These are phyloP conservation scores for Xestia xanthographa DNA, from an alignment of 2,888 invertebrate species.

Conservation along the genomic window DNA sequence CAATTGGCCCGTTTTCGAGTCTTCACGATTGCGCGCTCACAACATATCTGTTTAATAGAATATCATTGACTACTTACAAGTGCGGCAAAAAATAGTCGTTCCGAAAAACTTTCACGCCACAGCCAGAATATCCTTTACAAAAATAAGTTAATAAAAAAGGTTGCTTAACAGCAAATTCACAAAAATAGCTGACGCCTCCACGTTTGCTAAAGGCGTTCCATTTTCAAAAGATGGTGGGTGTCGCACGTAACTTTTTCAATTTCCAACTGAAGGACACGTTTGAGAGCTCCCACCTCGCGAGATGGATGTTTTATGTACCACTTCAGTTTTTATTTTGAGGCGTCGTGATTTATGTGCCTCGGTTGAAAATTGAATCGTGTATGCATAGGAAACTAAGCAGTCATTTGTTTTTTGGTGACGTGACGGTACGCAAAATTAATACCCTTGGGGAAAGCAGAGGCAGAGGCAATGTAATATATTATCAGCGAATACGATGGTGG, in stretches of 20 bases:
- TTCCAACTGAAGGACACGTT: conserved; percentile 56
- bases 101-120: neutral
- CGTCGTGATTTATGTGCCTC: conserved; percentile 31
- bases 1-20: too few species aligned
- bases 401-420: neutral
- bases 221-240: conserved; percentile 32
- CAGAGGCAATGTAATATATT: too few species aligned
- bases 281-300: conserved; percentile 16
- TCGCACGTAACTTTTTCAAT: conserved; percentile 70
- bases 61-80: neutral
- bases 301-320: conserved; percentile 42
- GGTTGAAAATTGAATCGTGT: conserved; percentile 19
- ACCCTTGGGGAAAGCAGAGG: neutral
- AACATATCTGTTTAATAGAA: too few species aligned
- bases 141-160: conserved; percentile 4
- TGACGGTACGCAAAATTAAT: neutral
- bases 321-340: conserved; percentile 35
- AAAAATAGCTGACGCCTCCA: conserved; percentile 6
- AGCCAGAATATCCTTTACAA: neutral
- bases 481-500: too few species aligned
- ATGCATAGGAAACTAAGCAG: neutral
- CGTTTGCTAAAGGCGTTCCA: conserved; percentile 14
- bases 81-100: neutral
- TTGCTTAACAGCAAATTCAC: neutral
- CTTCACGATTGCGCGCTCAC: too few species aligned